Percentiles rank a stretch among this genome's conserved stretches.
phyloP scores from a whole-genome alignment of 2,888 invertebrate genomes.

The Antheraea assamensis region DNA sequence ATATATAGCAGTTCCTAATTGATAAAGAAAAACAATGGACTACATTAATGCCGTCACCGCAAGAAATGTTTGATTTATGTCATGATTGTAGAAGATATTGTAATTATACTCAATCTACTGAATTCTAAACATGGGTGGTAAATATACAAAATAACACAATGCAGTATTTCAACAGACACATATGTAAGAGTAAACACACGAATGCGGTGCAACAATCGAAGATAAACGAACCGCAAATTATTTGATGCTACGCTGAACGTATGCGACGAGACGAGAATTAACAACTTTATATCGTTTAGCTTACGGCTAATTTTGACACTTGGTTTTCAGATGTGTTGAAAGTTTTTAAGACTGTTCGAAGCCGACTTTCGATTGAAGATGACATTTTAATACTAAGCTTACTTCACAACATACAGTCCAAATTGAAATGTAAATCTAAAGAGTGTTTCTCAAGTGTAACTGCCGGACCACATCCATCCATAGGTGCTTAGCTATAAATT shows the following conservation, averaged over 20 bases:
- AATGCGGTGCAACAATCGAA: slow-evolving; percentile 18
- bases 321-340: background rate
- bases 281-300: slow-evolving; percentile 10
- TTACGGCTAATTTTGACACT: slow-evolving; percentile 8
- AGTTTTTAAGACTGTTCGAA: background rate
- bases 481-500: too few relatives aligned
- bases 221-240: slow-evolving; percentile 22
- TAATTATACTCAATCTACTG: background rate
- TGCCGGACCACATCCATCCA: too few relatives aligned
- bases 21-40: too few relatives aligned
- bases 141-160: background rate
- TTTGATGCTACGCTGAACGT: slow-evolving; percentile 3
- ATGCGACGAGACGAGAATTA: slow-evolving; percentile 8
- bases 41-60: too few relatives aligned
- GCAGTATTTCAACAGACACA: background rate
- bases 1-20: too few relatives aligned
- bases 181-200: slow-evolving; percentile 11
- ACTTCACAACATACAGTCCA: background rate
- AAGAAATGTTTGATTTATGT: too few relatives aligned
- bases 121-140: background rate
- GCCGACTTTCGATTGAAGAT: background rate
- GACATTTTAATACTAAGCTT: background rate
- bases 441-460: too few relatives aligned
- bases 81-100: background rate
- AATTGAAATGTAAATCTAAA: too few relatives aligned